phyloP scores from a whole-genome alignment of 2,113 vertebrate species.

The Paradisaea rubra region DNA sequence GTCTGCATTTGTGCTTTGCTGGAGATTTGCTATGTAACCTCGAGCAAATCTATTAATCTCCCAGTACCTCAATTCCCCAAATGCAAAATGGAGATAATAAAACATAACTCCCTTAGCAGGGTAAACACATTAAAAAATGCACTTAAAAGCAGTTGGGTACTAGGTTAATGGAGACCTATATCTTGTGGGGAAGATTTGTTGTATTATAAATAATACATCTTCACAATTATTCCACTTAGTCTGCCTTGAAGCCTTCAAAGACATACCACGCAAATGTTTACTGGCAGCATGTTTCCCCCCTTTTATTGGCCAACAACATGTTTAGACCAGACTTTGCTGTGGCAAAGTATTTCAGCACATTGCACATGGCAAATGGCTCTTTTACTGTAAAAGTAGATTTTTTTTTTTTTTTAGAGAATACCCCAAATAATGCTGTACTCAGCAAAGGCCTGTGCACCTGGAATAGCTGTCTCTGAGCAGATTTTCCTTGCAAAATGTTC shows the following conservation, averaged over 20 bases:
- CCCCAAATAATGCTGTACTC: conserved; percentile 47
- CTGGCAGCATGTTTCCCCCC: conserved; percentile 53
- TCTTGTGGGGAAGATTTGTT: conserved; percentile 64
- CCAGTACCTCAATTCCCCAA: conserved; percentile 59
- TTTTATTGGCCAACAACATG: conserved; percentile 63
- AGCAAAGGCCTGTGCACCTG: conserved; percentile 48
- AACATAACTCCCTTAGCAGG: conserved; percentile 60
- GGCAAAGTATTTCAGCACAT: conserved; percentile 49
- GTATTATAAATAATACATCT: conserved; percentile 62
- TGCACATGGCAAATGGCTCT: conserved; percentile 56
- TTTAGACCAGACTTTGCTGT: conserved; percentile 64
- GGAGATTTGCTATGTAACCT: conserved; percentile 57
- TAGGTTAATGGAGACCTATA: conserved; percentile 64
- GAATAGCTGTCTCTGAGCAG: conserved; percentile 17
- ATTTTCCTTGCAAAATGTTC: not conserved
- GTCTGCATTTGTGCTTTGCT: conserved; percentile 45
- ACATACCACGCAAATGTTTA: conserved; percentile 68
- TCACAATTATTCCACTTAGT: conserved; percentile 65
- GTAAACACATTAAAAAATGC: conserved; percentile 63
- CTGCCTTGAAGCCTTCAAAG: conserved; percentile 67
- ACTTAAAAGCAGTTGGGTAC: conserved; percentile 62
- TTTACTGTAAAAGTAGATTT: conserved; percentile 18
- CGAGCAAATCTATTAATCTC: conserved; percentile 64
- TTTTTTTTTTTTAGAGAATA: not conserved
- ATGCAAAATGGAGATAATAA: conserved; percentile 64